These are phyloP conservation scores for Oceanites oceanicus DNA, from an alignment of 2,113 vertebrate species.

Conservation along the genomic window DNA sequence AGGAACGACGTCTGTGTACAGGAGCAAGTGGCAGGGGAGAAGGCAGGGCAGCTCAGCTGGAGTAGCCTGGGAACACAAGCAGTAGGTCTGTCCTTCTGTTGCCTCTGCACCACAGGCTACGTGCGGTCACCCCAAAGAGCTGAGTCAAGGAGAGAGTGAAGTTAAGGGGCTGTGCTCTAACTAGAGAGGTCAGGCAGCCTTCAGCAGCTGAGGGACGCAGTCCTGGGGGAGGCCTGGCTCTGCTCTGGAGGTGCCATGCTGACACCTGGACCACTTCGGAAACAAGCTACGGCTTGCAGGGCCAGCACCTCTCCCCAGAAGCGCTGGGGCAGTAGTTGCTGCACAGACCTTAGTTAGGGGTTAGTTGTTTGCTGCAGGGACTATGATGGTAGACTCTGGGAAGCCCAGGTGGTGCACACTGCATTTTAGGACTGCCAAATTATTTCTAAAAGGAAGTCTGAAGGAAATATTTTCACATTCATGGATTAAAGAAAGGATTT, in stretches of 20 bases:
- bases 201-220: background rate
- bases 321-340: fast-evolving
- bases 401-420: background rate
- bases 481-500: background rate
- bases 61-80: background rate
- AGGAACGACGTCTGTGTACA: background rate
- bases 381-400: background rate
- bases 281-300: background rate
- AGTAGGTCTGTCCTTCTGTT: background rate
- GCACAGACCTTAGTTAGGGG: fast-evolving
- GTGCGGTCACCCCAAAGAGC: fast-evolving
- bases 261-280: background rate
- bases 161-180: background rate
- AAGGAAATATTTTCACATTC: background rate
- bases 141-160: background rate
- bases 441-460: background rate
- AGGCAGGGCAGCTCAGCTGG: background rate
- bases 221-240: background rate
- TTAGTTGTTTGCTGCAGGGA: background rate
- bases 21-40: background rate
- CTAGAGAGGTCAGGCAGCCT: background rate
- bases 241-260: background rate
- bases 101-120: fast-evolving
- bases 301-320: background rate
- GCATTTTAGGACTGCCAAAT: background rate